Percentiles rank a stretch among this genome's conserved stretches.
phyloP scores from a whole-genome alignment of 2,888 invertebrate species.

The Strigamia maritima region DNA sequence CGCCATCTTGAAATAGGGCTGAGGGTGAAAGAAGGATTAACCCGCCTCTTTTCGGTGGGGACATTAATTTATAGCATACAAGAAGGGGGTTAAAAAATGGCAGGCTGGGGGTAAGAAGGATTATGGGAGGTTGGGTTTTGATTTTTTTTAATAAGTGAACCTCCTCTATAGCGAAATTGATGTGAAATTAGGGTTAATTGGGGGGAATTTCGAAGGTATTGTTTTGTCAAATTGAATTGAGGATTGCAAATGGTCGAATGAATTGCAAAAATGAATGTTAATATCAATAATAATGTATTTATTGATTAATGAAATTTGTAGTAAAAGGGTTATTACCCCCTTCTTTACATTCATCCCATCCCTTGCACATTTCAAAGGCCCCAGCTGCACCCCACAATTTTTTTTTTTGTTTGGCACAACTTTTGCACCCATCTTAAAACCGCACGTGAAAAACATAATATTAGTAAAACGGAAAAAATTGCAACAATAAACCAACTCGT shows the following conservation, averaged over 20 bases:
- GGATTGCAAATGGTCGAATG: neutral
- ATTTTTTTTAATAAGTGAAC: slow-evolving; percentile 10
- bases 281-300: neutral
- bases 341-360: slow-evolving; percentile 25
- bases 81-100: slow-evolving; percentile 22
- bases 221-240: neutral
- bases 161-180: neutral
- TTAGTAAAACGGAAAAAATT: slow-evolving; percentile 9
- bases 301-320: neutral
- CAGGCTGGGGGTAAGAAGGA: slow-evolving; percentile 25
- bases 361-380: slow-evolving; percentile 16
- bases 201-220: neutral
- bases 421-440: slow-evolving; percentile 22
- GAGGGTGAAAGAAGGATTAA: slow-evolving; percentile 13
- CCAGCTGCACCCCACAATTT: slow-evolving; percentile 23
- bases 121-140: slow-evolving; percentile 6
- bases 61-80: slow-evolving; percentile 26
- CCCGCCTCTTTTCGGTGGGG: slow-evolving; percentile 23
- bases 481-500: slow-evolving; percentile 24
- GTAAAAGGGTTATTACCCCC: slow-evolving; percentile 28
- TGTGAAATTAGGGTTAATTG: neutral
- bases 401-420: neutral
- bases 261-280: neutral
- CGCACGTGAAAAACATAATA: slow-evolving; percentile 27
- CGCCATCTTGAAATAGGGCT: slow-evolving; percentile 22